Evolutionary conservation across 2,888 invertebrate species (phyloP).

Genomic region (Cantharis lateralis): DNA sequence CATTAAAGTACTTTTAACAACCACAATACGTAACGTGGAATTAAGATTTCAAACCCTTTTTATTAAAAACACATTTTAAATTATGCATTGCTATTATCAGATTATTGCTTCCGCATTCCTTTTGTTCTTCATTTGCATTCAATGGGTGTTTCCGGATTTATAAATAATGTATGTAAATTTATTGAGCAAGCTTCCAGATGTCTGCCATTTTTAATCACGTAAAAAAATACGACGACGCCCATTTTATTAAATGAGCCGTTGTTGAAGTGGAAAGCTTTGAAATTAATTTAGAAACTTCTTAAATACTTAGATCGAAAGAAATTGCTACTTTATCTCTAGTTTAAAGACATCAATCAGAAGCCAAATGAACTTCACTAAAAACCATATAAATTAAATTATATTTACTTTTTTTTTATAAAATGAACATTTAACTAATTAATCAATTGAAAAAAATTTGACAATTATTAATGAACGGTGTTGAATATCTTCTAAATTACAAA

Average conservation of each 20-base stretch:
- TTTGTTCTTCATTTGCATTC: conserved; percentile 17
- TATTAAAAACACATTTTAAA: conserved; percentile 15
- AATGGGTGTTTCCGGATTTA: conserved; percentile 21
- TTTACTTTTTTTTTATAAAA: not conserved
- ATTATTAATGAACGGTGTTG: not conserved
- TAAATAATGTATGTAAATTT: conserved; percentile 21
- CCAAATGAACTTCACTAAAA: conserved; percentile 14
- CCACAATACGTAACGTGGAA: not conserved
- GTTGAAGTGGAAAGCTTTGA: conserved; percentile 22
- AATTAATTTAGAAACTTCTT: conserved; percentile 29
- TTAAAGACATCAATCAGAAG: conserved; percentile 33
- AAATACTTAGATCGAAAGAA: conserved; percentile 25
- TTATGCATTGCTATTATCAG: conserved; percentile 19
- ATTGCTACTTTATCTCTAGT: conserved; percentile 34
- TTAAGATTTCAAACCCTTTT: conserved; percentile 9
- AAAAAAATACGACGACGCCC: conserved; percentile 16
- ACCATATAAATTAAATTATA: conserved; percentile 36
- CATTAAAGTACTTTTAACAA: not conserved
- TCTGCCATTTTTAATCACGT: conserved; percentile 19
- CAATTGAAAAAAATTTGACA: not conserved
- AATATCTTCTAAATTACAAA: not conserved
- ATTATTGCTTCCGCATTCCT: conserved; percentile 19
- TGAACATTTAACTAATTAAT: not conserved
- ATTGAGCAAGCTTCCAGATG: conserved; percentile 18
- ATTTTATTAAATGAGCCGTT: conserved; percentile 15